Conservation (phyloP, 2,113 vertebrate species). For the Antennarius striatus region DNA sequence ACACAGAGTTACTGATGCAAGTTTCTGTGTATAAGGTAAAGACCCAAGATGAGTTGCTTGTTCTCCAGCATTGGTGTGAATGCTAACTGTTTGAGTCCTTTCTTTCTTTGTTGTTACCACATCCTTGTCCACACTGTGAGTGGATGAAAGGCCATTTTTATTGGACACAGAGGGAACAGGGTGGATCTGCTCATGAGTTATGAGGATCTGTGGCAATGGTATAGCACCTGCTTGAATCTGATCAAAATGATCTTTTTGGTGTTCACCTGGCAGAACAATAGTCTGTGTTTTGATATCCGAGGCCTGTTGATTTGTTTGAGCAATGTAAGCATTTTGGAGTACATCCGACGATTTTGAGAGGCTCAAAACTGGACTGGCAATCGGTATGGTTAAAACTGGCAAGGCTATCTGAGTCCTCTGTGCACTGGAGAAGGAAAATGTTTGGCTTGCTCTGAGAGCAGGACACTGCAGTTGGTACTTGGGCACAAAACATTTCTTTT, state of each 20-base stretch:
- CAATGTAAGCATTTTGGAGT: conserved; percentile 74
- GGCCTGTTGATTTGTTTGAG: conserved; percentile 72
- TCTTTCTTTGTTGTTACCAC: conserved; percentile 75
- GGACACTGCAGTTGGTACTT: conserved; percentile 92
- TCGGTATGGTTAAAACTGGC: conserved; percentile 78
- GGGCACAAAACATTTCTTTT: conserved; percentile 83
- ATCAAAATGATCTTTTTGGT: conserved; percentile 76
- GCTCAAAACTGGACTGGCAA: conserved; percentile 68
- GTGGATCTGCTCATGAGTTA: conserved; percentile 89
- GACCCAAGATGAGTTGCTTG: conserved; percentile 73
- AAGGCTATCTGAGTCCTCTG: conserved; percentile 73
- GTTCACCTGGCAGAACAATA: conserved; percentile 78
- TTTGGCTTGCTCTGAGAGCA: conserved; percentile 78
- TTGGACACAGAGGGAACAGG: conserved; percentile 66
- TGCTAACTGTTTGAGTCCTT: conserved; percentile 59
- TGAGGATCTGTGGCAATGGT: conserved; percentile 90
- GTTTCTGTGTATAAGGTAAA: conserved; percentile 81
- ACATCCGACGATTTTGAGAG: conserved; percentile 75
- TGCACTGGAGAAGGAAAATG: conserved; percentile 77
- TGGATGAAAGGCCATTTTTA: conserved; percentile 67
- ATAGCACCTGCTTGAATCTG: conserved; percentile 79
- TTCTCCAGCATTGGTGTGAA: conserved; percentile 54
- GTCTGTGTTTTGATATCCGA: conserved; percentile 70
- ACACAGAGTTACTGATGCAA: conserved; percentile 86
- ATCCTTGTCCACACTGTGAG: conserved; percentile 76